Evolutionary conservation across 2,888 invertebrate species (phyloP).

Genomic region (Aspidiotus destructor): DNA sequence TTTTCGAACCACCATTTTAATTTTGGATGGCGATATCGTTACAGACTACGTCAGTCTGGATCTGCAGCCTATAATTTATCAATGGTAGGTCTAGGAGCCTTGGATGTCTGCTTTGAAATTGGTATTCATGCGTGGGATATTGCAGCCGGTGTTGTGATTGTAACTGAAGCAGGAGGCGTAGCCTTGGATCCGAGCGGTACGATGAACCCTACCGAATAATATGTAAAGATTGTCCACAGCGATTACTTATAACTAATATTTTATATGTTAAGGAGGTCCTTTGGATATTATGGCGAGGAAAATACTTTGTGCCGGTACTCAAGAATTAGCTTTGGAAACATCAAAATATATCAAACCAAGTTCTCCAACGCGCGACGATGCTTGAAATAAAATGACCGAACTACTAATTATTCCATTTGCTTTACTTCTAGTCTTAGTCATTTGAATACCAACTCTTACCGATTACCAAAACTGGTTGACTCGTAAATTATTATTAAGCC

Average conservation of each 20-base stretch:
- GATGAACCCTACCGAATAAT: no score
- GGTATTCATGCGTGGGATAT: constrained; percentile 78
- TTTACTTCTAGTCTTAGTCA: no score
- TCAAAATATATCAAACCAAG: constrained; percentile 55
- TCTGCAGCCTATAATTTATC: constrained; percentile 92
- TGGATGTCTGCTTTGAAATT: constrained; percentile 66
- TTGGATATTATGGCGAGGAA: constrained; percentile 73
- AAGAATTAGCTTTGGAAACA: constrained; percentile 60
- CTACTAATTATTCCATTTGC: no score
- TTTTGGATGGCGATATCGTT: constrained; percentile 28
- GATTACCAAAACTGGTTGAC: no score
- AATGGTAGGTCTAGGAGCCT: constrained; percentile 80
- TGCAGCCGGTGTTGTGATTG: constrained; percentile 81
- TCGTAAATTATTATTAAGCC: no score
- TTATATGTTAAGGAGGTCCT: constrained; percentile 53
- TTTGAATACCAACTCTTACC: no score
- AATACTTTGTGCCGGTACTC: constrained; percentile 65
- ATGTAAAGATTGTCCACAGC: no score
- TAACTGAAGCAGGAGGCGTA: constrained; percentile 87
- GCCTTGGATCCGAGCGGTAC: constrained; percentile 72
- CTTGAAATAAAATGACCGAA: background rate
- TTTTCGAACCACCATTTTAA: no score
- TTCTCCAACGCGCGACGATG: constrained; percentile 59
- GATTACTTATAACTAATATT: no score
- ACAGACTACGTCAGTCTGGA: constrained; percentile 70